Conservation (phyloP, 1,140 invertebrate species). For the Sarcophaga peregrina region DNA sequence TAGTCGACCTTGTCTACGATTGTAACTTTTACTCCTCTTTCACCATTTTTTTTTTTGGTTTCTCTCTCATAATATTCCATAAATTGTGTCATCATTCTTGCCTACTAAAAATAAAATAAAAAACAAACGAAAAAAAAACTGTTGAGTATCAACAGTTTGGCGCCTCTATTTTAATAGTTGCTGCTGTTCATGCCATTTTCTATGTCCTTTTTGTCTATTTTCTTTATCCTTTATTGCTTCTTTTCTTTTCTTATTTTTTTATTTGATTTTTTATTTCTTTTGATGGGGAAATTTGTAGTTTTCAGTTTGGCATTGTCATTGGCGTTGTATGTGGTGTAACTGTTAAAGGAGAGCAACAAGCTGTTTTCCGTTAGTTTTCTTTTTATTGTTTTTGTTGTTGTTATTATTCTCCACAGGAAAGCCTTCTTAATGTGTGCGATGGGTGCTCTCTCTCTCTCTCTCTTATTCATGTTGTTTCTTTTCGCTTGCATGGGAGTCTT, state of each 20-base stretch:
- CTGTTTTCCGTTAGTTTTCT: conserved; percentile 5
- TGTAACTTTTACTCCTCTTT: background rate
- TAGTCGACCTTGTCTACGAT: no score
- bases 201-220: background rate
- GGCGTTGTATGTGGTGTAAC: background rate
- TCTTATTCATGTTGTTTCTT: background rate
- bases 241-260: no score
- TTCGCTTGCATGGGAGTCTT: background rate
- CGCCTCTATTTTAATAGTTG: conserved; percentile 29
- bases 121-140: background rate
- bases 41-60: background rate
- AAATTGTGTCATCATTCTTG: conserved; percentile 8
- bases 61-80: background rate
- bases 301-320: no score
- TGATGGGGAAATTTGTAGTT: no score
- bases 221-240: no score
- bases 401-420: background rate
- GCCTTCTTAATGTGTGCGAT: no score
- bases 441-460: background rate
- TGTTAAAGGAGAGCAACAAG: conserved; percentile 24
- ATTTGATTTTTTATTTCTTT: no score
- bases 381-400: background rate
- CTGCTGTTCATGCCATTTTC: background rate
- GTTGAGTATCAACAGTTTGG: conserved; percentile 33
- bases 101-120: background rate